phyloP scores from a whole-genome alignment of 2,888 invertebrate genomes.

The Drosophila mimica region DNA sequence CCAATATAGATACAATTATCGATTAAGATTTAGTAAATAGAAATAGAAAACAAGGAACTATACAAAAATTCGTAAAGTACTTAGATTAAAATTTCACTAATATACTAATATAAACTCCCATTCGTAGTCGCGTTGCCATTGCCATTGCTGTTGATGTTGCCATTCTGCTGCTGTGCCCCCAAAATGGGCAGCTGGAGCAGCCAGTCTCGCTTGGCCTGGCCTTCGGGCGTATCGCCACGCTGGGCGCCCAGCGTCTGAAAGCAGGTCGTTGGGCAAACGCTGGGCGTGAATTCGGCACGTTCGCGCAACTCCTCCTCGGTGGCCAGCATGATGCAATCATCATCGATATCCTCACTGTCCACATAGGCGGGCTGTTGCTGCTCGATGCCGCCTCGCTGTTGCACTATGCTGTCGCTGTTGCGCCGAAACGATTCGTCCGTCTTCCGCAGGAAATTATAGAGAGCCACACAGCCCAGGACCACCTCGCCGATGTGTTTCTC shows the following conservation, averaged over 20 bases:
- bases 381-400: conserved; percentile 57
- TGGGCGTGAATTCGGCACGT: conserved; percentile 81
- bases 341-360: conserved; percentile 77
- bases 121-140: conserved; percentile 42
- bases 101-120: conserved; percentile 70
- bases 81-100: conserved; percentile 74
- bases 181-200: conserved; percentile 67
- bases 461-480: conserved; percentile 82
- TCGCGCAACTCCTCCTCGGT: conserved; percentile 81
- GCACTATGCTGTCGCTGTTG: conserved; percentile 76
- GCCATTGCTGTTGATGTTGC: conserved; percentile 22
- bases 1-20: conserved; percentile 37
- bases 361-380: conserved; percentile 66
- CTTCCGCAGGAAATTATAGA: conserved; percentile 83
- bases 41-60: conserved; percentile 78
- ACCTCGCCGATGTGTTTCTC: conserved; percentile 82
- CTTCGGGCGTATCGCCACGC: conserved; percentile 77
- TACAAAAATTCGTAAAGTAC: conserved; percentile 77
- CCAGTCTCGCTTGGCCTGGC: conserved; percentile 76
- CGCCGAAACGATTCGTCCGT: conserved; percentile 80
- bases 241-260: conserved; percentile 77
- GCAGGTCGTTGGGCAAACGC: conserved; percentile 79
- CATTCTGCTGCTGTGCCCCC: conserved; percentile 39
- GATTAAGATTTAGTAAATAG: conserved; percentile 61
- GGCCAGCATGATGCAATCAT: conserved; percentile 79